phyloP scores from a whole-genome alignment of 2,888 invertebrate species.

The Folsomia candida region DNA sequence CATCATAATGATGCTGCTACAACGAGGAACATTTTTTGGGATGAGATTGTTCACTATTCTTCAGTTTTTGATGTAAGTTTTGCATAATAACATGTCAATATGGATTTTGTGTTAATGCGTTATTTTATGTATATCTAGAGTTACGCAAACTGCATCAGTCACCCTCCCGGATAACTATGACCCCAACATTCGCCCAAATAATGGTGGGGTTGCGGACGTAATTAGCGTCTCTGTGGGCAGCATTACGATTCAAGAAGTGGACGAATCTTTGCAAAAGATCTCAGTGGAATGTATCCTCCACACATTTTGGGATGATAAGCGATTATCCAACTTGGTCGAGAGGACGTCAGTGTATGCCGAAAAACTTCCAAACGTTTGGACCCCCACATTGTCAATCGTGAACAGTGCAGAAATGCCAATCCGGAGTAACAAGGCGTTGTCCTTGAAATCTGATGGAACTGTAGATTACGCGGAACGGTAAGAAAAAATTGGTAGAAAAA shows the following conservation, averaged over 20 bases:
- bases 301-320: slow-evolving; percentile 43
- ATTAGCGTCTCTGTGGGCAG: slow-evolving; percentile 42
- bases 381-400: slow-evolving; percentile 36
- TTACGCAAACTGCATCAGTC: too few species aligned
- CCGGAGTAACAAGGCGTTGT: slow-evolving; percentile 15
- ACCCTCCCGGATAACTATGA: slow-evolving; percentile 39
- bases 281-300: slow-evolving; percentile 38
- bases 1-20: too few species aligned
- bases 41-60: too few species aligned
- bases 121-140: too few species aligned
- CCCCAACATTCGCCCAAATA: slow-evolving; percentile 39
- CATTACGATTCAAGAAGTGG: slow-evolving; percentile 32
- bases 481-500: background rate
- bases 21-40: too few species aligned
- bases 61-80: too few species aligned
- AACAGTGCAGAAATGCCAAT: slow-evolving; percentile 28
- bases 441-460: slow-evolving; percentile 34
- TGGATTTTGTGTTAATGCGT: too few species aligned
- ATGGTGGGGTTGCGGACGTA: slow-evolving; percentile 43
- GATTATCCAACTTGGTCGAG: slow-evolving; percentile 31
- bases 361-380: slow-evolving; percentile 41
- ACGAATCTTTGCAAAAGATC: slow-evolving; percentile 35
- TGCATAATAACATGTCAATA: too few species aligned
- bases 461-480: slow-evolving; percentile 33
- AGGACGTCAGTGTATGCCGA: slow-evolving; percentile 36